phyloP scores from a whole-genome alignment of 2,797 vertebrate species.

The Astyanax mexicanus region DNA sequence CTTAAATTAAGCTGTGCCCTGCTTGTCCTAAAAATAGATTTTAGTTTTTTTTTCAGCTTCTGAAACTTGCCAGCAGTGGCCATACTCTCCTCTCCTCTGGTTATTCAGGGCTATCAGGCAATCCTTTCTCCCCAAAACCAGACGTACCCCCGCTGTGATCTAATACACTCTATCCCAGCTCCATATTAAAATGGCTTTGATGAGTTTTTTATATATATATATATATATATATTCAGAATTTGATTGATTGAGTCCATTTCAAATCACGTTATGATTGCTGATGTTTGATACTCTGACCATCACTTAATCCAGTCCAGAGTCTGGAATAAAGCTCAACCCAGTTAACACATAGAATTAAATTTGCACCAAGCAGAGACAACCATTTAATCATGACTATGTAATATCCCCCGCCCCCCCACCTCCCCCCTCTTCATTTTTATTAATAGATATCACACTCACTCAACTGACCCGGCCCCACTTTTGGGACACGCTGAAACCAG shows the following conservation, averaged over 20 bases:
- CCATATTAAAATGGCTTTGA: conserved; percentile 26
- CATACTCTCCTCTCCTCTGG: conserved; percentile 29
- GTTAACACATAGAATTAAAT: conserved; percentile 64
- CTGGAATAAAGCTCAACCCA: conserved; percentile 55
- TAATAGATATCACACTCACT: conserved; percentile 55
- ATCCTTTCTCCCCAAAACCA: conserved; percentile 2
- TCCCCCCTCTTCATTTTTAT: conserved; percentile 55
- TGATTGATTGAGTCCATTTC: conserved; percentile 41
- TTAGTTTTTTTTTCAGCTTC: not conserved
- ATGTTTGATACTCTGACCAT: conserved; percentile 49
- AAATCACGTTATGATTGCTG: conserved; percentile 46
- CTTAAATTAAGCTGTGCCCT: too few relatives aligned
- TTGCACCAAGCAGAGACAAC: conserved; percentile 58
- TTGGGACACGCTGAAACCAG: conserved; percentile 49
- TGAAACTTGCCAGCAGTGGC: not conserved
- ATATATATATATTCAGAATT: conserved; percentile 16
- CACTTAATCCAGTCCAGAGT: conserved; percentile 56
- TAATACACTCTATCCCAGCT: conserved; percentile 21
- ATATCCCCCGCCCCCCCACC: conserved; percentile 49
- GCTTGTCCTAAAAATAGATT: not conserved
- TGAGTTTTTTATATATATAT: conserved; percentile 8
- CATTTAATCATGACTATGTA: conserved; percentile 57
- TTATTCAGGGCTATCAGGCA: conserved; percentile 8
- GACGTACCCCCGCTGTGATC: not conserved
- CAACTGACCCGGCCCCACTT: conserved; percentile 51